Conservation (phyloP, 35 echinoderm and acorn worm species). For the Diadema setosum region DNA sequence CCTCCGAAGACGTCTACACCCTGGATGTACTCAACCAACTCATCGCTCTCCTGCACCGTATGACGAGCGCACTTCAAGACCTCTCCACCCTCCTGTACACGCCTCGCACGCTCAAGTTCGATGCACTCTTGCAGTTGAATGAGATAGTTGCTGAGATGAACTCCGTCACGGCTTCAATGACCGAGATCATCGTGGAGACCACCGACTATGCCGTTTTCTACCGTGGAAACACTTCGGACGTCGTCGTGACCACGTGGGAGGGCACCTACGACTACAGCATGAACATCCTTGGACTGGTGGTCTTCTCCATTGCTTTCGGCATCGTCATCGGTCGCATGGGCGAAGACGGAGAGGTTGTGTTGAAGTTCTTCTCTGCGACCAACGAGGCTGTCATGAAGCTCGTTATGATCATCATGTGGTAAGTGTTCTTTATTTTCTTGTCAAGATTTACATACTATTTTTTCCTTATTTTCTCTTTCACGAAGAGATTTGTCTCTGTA, state of each 20-base stretch:
- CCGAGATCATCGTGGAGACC: conserved; percentile 24
- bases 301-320: conserved; percentile 92
- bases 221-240: conserved; percentile 13
- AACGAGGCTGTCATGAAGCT: conserved; percentile 93
- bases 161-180: conserved; percentile 22
- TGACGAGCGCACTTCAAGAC: conserved; percentile 49
- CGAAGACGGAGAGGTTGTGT: conserved; percentile 58
- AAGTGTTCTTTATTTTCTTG: conserved; percentile 40
- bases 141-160: conserved; percentile 51
- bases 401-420: conserved; percentile 95
- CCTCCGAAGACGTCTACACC: conserved; percentile 1
- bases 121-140: conserved; percentile 67
- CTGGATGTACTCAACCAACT: conserved; percentile 45
- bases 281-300: conserved; percentile 97
- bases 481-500: too few species aligned
- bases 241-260: background rate
- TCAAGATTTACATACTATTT: too few species aligned
- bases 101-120: conserved; percentile 49
- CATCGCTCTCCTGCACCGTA: conserved; percentile 39
- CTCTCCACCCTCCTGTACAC: conserved; percentile 24
- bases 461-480: too few species aligned
- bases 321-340: conserved; percentile 70
- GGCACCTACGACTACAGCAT: conserved; percentile 75
- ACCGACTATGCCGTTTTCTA: conserved; percentile 48
- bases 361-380: conserved; percentile 63